phyloP scores from a whole-genome alignment of 2,113 vertebrate species.

The Pimephales promelas region DNA sequence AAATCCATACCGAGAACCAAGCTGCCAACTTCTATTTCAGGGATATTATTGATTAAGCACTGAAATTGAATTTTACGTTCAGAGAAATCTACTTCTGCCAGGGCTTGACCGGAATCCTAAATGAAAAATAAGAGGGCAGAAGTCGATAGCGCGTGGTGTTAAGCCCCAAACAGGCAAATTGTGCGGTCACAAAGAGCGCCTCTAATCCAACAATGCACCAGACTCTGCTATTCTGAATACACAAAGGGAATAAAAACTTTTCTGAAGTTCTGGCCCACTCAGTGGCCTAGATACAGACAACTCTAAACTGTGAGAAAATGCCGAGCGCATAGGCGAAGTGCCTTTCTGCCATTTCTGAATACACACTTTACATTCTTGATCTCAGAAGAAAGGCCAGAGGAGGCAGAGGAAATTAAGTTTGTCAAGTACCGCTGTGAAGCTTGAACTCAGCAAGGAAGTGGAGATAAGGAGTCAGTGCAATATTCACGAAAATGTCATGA shows the following conservation, averaged over 20 bases:
- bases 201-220: slow-evolving; percentile 31
- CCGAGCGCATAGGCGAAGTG: background rate
- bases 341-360: slow-evolving; percentile 28
- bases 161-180: background rate
- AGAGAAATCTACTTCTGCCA: slow-evolving; percentile 51
- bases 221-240: background rate
- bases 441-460: background rate
- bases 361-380: slow-evolving; percentile 12
- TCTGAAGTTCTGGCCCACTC: slow-evolving; percentile 20
- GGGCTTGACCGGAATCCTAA: slow-evolving; percentile 51
- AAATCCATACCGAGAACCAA: slow-evolving; percentile 40
- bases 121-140: slow-evolving; percentile 47
- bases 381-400: slow-evolving; percentile 33
- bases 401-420: slow-evolving; percentile 39
- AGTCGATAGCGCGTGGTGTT: slow-evolving; percentile 37
- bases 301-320: slow-evolving; percentile 11
- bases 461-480: background rate
- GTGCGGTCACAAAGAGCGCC: slow-evolving; percentile 9
- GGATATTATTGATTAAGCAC: slow-evolving; percentile 59
- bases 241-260: slow-evolving; percentile 29
- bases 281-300: background rate
- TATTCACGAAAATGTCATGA: slow-evolving; percentile 7
- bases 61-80: slow-evolving; percentile 51
- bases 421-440: slow-evolving; percentile 19
- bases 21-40: slow-evolving; percentile 34